Evolutionary conservation across 2,888 invertebrate genomes (phyloP).

Genomic region (Tridacna crocea): DNA sequence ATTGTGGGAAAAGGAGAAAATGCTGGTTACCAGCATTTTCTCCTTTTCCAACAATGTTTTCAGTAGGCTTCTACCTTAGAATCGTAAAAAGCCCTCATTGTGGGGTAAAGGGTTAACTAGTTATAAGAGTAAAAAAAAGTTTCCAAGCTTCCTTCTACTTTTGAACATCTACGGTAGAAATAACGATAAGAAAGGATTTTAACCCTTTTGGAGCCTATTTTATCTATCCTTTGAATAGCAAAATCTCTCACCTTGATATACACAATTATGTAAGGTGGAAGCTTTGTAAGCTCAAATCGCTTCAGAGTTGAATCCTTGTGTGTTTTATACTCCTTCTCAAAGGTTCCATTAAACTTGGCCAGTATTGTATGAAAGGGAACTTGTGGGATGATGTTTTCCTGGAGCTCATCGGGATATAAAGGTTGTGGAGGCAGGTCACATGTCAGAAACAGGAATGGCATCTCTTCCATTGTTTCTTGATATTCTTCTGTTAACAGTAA

Average conservation of each 20-base stretch:
- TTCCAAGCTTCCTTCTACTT: too few relatives aligned
- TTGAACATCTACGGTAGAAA: too few relatives aligned
- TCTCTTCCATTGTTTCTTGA: conserved; percentile 90
- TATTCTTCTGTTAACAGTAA: conserved; percentile 93
- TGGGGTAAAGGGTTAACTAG: too few relatives aligned
- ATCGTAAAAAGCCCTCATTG: too few relatives aligned
- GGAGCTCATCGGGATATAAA: conserved; percentile 96
- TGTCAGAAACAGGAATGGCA: conserved; percentile 97
- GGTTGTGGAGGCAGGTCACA: conserved; percentile 99
- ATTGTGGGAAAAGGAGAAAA: too few relatives aligned
- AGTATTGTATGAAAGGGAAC: conserved; percentile 96
- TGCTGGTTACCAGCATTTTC: too few relatives aligned
- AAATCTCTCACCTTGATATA: conserved; percentile 90
- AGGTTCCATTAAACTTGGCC: conserved; percentile 97
- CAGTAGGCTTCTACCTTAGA: too few relatives aligned
- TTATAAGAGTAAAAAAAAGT: too few relatives aligned
- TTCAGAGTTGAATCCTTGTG: conserved; percentile 99
- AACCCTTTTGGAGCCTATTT: too few relatives aligned
- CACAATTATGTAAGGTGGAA: conserved; percentile 97
- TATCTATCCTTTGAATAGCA: background rate
- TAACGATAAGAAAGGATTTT: too few relatives aligned
- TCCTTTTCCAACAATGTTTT: too few relatives aligned
- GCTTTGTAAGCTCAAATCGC: conserved; percentile 95
- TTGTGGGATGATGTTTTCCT: conserved; percentile 99
- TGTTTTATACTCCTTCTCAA: conserved; percentile 99